Evolutionary conservation across 2,888 invertebrate species (phyloP), one percentile per base, ranked within the genome.

Genomic region (Diplazon laetatorius): DNA sequence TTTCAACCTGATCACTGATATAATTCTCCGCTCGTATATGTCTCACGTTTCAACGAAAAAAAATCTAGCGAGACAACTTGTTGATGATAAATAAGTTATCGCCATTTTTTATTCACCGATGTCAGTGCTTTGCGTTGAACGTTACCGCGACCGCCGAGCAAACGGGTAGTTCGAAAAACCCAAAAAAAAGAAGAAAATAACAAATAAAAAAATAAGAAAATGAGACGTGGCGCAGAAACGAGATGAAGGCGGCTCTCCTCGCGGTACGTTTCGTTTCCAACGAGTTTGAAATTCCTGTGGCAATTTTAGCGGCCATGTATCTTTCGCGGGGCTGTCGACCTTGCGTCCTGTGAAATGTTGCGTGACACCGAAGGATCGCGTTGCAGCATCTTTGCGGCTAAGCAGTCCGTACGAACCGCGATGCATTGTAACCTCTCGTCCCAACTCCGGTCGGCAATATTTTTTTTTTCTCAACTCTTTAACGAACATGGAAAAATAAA

Each of bases 361-460:
- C 79, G 76, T 79, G 79, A 79, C 57, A 76, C 71, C 75, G 30
- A 25, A 72, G 79, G 66, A 75, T 79, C 79, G 76, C 42, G 68
- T 79, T 79, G 71, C 79, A 68, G 35, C 57, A 68, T 69, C 35
- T 57, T 50, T 25, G 65, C 18, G 68, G 57, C 68, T 79, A 50
- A 66, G 62, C 66, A 62, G 69, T 57, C 55, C 62, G 44, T 44
- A 57, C 25, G 30, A 68, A 30, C 52, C 25, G 55, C 39, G 39
- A 12, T 37, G 14, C 50, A 52, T 50, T 20, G 37, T 16, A 44
- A 10, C 25, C 30, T 30, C 16, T 48, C 22, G 2, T 22, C 6
- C 1, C n/a, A n/a, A n/a, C n/a, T n/a, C n/a, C n/a, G n/a, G n/a
- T n/a, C n/a, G n/a, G n/a, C n/a, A n/a, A n/a, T n/a, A n/a, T n/a